phyloP scores from a whole-genome alignment of 2,888 invertebrate genomes.

The Drosophila prolongata region DNA sequence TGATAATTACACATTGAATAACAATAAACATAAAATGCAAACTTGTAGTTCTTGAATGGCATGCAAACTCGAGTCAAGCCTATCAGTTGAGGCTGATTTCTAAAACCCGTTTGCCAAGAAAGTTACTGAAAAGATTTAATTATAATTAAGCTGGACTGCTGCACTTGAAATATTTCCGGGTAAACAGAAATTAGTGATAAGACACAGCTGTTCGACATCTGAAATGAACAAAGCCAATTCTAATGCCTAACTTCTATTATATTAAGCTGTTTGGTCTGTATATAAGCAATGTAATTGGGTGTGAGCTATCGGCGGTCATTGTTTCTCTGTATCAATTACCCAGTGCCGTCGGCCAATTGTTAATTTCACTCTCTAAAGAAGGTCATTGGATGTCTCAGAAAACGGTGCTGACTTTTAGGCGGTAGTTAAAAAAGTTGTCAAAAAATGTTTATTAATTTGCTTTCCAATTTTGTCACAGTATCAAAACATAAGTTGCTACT shows the following conservation, averaged over 20 bases:
- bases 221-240: conserved; percentile 4
- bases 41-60: conserved; percentile 5
- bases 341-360: conserved; percentile 26
- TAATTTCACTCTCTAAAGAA: conserved; percentile 31
- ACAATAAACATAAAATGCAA: conserved; percentile 11
- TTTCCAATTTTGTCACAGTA: no score
- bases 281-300: background rate
- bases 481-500: no score
- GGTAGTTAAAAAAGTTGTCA: background rate
- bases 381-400: background rate
- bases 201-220: conserved; percentile 23
- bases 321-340: conserved; percentile 39
- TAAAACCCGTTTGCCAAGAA: conserved; percentile 26
- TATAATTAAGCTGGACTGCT: background rate
- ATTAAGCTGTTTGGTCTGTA: conserved; percentile 28
- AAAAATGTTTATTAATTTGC: background rate
- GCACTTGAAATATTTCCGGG: conserved; percentile 1
- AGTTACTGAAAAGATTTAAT: background rate
- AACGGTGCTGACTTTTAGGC: conserved; percentile 48
- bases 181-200: conserved; percentile 46
- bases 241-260: conserved; percentile 7
- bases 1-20: conserved; percentile 12
- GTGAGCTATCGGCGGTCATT: conserved; percentile 22
- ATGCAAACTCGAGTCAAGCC: background rate
- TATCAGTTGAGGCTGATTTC: background rate